These are phyloP conservation scores for Potamarius usumacintae DNA, from an alignment of 2,113 vertebrate species.

Conservation along the genomic window DNA sequence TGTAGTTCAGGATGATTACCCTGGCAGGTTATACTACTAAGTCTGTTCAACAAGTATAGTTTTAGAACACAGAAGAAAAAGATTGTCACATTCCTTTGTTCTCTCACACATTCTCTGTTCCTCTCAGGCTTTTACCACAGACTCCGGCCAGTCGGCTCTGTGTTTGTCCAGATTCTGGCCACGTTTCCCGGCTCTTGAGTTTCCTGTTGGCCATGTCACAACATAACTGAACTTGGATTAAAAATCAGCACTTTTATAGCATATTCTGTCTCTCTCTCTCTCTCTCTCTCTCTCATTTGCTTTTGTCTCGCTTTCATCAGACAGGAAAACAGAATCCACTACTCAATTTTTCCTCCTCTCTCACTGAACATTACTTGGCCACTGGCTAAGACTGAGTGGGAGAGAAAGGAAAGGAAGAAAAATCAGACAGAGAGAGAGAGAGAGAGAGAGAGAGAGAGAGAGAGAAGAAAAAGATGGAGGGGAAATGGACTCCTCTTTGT, in stretches of 20 bases:
- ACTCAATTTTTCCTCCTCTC: neutral
- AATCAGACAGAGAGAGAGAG: slow-evolving; percentile 21
- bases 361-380: neutral
- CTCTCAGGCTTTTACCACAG: slow-evolving; percentile 72
- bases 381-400: slow-evolving; percentile 12
- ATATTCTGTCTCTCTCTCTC: slow-evolving; percentile 46
- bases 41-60: neutral
- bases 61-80: slow-evolving; percentile 26
- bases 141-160: slow-evolving; percentile 71
- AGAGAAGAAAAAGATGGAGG: neutral
- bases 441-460: slow-evolving; percentile 21
- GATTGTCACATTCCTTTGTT: slow-evolving; percentile 45
- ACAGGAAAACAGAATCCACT: slow-evolving; percentile 14
- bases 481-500: neutral
- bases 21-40: neutral
- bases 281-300: slow-evolving; percentile 44
- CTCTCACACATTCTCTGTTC: slow-evolving; percentile 27
- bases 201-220: slow-evolving; percentile 64
- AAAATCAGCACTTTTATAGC: slow-evolving; percentile 28
- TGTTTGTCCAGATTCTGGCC: slow-evolving; percentile 66
- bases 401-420: neutral
- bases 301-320: slow-evolving; percentile 6
- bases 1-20: neutral
- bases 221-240: slow-evolving; percentile 13
- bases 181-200: slow-evolving; percentile 61